Percentiles rank a stretch among this genome's conserved stretches.
phyloP scores from a whole-genome alignment of 2,113 vertebrate genomes.

The Mionectes macconnelli region DNA sequence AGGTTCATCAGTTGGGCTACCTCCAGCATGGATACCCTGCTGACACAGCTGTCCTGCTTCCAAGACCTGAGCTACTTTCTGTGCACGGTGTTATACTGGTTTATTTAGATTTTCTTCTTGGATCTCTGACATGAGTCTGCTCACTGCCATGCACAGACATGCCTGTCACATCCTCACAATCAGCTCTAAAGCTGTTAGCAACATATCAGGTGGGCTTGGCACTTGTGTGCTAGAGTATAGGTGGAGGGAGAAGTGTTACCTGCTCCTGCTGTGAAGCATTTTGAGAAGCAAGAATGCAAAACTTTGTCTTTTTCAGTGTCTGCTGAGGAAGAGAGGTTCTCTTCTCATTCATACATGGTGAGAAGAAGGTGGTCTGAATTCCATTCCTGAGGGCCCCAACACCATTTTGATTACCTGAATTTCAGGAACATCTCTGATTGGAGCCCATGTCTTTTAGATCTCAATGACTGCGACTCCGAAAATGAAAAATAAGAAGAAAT shows the following conservation, averaged over 20 bases:
- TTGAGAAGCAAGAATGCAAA: slow-evolving; percentile 11
- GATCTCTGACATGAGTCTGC: not conserved
- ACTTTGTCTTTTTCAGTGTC: not conserved
- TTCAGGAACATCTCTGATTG: not conserved
- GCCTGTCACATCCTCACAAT: not conserved
- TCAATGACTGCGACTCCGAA: not conserved
- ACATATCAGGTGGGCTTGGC: not conserved
- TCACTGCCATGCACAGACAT: not conserved
- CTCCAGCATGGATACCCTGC: not conserved
- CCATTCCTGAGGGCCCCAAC: not conserved
- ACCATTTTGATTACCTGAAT: not conserved
- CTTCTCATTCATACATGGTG: not conserved
- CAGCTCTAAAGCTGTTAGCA: not conserved
- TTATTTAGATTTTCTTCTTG: not conserved
- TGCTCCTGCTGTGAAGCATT: not conserved
- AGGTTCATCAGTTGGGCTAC: not conserved
- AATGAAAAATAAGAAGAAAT: not conserved
- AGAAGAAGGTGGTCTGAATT: not conserved
- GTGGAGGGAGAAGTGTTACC: not conserved
- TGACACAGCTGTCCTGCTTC: not conserved
- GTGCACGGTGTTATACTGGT: not conserved
- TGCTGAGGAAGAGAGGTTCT: not conserved
- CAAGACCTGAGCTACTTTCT: not conserved
- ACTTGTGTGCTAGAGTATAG: not conserved
- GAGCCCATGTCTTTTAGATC: not conserved